Conservation (phyloP, 1,140 invertebrate genomes). For the Calephelis virginiensis region DNA sequence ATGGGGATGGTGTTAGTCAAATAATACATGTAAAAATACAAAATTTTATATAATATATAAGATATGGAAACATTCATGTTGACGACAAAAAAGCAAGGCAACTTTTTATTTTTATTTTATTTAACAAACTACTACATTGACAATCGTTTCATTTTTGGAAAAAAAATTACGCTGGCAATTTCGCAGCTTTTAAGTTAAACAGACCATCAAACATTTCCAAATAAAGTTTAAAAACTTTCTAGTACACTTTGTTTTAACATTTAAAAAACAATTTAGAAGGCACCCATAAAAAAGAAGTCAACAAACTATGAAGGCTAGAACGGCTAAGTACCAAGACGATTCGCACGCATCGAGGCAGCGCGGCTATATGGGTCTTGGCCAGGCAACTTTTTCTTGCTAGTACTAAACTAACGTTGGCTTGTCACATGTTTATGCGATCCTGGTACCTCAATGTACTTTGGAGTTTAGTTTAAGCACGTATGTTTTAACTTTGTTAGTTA, state of each 20-base stretch:
- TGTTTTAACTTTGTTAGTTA: slow-evolving; percentile 14
- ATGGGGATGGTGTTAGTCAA: no score
- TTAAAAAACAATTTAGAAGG: slow-evolving; percentile 32
- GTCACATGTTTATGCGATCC: slow-evolving; percentile 55
- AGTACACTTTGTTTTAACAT: background rate
- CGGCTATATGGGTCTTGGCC: slow-evolving; percentile 74
- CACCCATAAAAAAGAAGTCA: slow-evolving; percentile 43
- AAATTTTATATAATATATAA: background rate
- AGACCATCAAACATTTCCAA: background rate
- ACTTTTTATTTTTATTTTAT: background rate
- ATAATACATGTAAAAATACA: background rate
- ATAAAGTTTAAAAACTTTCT: background rate
- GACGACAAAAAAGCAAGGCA: background rate
- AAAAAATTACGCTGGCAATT: no score
- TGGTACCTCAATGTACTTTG: slow-evolving; percentile 23
- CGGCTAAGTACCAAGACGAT: slow-evolving; percentile 59
- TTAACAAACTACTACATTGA: no score
- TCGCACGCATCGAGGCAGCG: slow-evolving; percentile 46
- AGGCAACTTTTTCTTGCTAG: slow-evolving; percentile 74
- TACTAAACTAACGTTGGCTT: slow-evolving; percentile 54
- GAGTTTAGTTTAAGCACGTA: slow-evolving; percentile 8
- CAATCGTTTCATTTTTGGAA: no score
- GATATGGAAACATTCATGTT: no score
- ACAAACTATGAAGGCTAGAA: slow-evolving; percentile 42
- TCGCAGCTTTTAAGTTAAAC: no score